Conservation (phyloP, 2,113 vertebrate genomes). For the rat (Rattus norvegicus) region DNA sequence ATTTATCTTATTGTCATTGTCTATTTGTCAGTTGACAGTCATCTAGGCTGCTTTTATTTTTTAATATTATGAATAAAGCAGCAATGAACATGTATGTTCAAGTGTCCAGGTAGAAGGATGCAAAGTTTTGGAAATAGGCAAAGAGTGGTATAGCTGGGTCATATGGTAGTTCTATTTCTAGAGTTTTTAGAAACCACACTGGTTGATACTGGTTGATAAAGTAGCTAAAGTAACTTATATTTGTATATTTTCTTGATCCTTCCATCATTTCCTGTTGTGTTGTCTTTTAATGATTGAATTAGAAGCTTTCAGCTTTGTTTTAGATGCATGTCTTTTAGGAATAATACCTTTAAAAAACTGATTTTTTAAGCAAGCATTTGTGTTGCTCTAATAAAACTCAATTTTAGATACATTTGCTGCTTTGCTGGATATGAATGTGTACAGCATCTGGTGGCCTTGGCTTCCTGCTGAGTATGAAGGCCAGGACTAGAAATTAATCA, state of each 20-base stretch:
- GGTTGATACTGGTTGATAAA: not conserved
- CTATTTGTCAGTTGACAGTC: not conserved
- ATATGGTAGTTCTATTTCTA: not conserved
- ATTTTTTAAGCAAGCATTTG: constrained; percentile 23
- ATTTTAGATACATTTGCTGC: constrained; percentile 66
- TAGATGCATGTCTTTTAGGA: constrained; percentile 17
- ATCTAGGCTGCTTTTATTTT: not conserved
- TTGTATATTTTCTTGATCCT: constrained; percentile 1
- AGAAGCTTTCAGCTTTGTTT: constrained; percentile 24
- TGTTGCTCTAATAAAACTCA: constrained; percentile 40
- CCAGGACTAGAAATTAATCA: constrained; percentile 66
- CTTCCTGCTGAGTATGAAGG: constrained; percentile 70
- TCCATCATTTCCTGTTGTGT: constrained; percentile 4
- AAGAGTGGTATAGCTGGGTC: not conserved
- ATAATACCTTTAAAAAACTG: constrained; percentile 32
- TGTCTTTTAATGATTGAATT: constrained; percentile 35
- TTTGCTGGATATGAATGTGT: constrained; percentile 68
- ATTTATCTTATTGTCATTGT: not conserved
- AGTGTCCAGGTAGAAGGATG: not conserved
- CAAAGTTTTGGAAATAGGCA: too few relatives aligned
- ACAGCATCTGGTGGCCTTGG: constrained; percentile 82
- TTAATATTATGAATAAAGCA: not conserved
- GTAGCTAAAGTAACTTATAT: not conserved
- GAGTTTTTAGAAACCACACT: not conserved
- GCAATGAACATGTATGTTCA: not conserved